Conservation (phyloP, 2,113 vertebrate species). For the Neomonachus schauinslandi region DNA sequence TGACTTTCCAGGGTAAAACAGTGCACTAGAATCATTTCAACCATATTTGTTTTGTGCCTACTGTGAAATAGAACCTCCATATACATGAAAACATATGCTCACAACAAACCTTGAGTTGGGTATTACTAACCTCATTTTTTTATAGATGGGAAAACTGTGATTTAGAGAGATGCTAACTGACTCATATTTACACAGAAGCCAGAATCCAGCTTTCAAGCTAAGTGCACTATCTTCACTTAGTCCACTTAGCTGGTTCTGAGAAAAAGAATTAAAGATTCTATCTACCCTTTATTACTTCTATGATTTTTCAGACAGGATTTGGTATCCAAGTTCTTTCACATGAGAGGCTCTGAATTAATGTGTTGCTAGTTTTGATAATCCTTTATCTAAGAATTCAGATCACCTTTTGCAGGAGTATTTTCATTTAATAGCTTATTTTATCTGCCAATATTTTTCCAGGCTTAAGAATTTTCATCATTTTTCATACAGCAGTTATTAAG, state of each 20-base stretch:
- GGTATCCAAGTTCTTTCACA: background rate
- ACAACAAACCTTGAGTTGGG: background rate
- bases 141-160: background rate
- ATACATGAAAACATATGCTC: background rate
- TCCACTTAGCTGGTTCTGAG: background rate
- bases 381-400: background rate
- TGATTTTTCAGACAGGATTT: background rate
- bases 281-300: background rate
- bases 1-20: background rate
- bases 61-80: background rate
- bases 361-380: background rate
- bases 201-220: background rate
- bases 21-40: background rate
- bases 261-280: background rate
- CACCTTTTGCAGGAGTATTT: background rate
- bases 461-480: background rate
- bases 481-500: background rate
- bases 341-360: background rate
- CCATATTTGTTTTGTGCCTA: background rate
- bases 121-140: background rate
- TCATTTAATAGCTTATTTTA: background rate
- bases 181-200: background rate
- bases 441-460: background rate
- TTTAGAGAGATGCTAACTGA: background rate
- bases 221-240: background rate